Conservation (phyloP, 1,140 invertebrate genomes). For the Dreissena rostriformis region DNA sequence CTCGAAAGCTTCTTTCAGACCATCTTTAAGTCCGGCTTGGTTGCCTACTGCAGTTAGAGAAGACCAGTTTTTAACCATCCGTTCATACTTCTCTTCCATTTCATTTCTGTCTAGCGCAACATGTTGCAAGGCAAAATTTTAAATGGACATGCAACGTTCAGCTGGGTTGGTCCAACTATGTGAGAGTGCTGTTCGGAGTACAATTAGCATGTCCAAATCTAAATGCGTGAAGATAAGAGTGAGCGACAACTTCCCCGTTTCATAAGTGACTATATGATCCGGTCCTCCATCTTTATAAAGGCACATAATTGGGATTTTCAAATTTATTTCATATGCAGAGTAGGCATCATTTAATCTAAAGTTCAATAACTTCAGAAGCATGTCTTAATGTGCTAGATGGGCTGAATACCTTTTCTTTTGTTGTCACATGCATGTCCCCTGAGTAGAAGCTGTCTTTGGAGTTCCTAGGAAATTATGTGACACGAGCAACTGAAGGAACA, state of each 20-base stretch:
- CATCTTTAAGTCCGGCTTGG: too few species aligned
- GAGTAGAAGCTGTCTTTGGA: slow-evolving; percentile 40
- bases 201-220: slow-evolving; percentile 48
- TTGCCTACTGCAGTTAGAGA: too few species aligned
- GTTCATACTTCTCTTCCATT: too few species aligned
- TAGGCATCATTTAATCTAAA: neutral
- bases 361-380: slow-evolving; percentile 12
- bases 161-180: slow-evolving; percentile 62
- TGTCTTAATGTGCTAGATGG: slow-evolving; percentile 43
- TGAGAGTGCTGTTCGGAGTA: slow-evolving; percentile 56
- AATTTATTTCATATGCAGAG: neutral
- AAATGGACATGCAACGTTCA: slow-evolving; percentile 58
- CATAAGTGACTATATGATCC: slow-evolving; percentile 53
- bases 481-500: too few species aligned
- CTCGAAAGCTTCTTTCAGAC: too few species aligned
- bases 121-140: slow-evolving; percentile 60
- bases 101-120: slow-evolving; percentile 12
- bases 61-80: too few species aligned
- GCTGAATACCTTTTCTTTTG: slow-evolving; percentile 58
- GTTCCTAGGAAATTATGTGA: slow-evolving; percentile 52
- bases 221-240: slow-evolving; percentile 53
- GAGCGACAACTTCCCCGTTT: slow-evolving; percentile 53
- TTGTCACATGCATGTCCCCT: slow-evolving; percentile 32
- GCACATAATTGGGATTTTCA: neutral
- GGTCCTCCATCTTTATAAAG: slow-evolving; percentile 57